Evolutionary conservation across 2,888 invertebrate species (phyloP).

Genomic region (Flabesymbios commensalis): DNA sequence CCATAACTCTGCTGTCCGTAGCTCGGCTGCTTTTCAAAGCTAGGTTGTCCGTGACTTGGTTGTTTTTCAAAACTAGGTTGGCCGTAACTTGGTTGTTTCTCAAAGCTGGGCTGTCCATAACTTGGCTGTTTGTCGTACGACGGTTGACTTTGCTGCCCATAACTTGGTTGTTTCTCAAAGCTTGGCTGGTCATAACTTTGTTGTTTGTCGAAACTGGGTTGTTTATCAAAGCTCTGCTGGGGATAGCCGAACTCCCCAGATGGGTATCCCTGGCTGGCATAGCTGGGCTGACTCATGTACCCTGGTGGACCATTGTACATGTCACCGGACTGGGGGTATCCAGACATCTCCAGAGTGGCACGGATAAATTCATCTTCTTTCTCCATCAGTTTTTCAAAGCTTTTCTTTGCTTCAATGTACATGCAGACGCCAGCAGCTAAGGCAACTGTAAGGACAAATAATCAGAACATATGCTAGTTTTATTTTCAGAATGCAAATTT

Average conservation of each 20-base stretch:
- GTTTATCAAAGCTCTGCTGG: constrained; percentile 3
- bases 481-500: no score
- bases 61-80: neutral
- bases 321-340: neutral
- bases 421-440: constrained; percentile 21
- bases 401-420: constrained; percentile 30
- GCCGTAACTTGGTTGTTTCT: constrained; percentile 7
- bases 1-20: no score
- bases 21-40: no score
- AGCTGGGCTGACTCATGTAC: constrained; percentile 5
- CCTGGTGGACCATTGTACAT: neutral
- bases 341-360: constrained; percentile 28
- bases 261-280: constrained; percentile 8
- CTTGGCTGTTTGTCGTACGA: neutral
- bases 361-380: constrained; percentile 31
- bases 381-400: constrained; percentile 28
- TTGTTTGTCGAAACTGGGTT: neutral
- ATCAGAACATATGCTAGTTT: neutral
- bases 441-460: neutral
- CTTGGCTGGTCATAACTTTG: neutral
- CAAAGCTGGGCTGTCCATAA: no score
- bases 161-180: neutral
- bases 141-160: neutral
- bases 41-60: neutral
- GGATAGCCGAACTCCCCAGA: constrained; percentile 4